These are phyloP conservation scores for Pan paniscus DNA, from an alignment of 2,113 vertebrate species.

Conservation along the genomic window DNA sequence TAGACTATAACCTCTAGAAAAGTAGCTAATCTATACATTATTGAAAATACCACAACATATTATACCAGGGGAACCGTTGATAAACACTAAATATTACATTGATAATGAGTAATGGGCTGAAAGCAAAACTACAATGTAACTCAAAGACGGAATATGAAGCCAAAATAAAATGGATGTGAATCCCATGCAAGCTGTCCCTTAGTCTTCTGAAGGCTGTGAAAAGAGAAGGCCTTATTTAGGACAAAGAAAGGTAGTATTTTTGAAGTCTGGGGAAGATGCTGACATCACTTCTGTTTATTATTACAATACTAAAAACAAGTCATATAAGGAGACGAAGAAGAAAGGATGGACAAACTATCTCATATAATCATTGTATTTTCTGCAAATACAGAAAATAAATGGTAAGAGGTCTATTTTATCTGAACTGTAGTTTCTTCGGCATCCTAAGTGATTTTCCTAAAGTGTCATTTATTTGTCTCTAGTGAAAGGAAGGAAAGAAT, in stretches of 20 bases:
- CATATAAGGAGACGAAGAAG: not conserved
- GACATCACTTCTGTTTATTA: not conserved
- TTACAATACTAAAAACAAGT: not conserved
- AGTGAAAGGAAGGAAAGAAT: not conserved
- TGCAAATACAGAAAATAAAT: conserved; percentile 2
- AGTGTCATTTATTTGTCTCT: not conserved
- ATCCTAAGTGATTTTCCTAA: conserved; percentile 9
- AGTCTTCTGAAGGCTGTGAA: not conserved
- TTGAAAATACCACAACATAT: conserved; percentile 54
- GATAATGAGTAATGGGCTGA: conserved; percentile 54
- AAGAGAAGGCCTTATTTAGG: not conserved
- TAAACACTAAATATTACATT: conserved; percentile 57
- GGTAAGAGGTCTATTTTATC: not conserved
- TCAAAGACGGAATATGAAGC: conserved; percentile 65
- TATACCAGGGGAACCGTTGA: conserved; percentile 35
- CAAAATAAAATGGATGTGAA: conserved; percentile 46
- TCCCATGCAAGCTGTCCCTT: not conserved
- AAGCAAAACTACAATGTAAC: conserved; percentile 59
- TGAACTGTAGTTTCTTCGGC: not conserved
- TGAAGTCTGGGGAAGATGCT: conserved; percentile 22
- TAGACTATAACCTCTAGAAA: conserved; percentile 45
- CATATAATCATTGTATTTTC: not conserved
- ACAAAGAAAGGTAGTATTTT: conserved; percentile 36
- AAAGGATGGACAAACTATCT: not conserved
- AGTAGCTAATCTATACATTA: conserved; percentile 59